Conservation (phyloP, 2,113 vertebrate species). For the Tichodroma muraria region DNA sequence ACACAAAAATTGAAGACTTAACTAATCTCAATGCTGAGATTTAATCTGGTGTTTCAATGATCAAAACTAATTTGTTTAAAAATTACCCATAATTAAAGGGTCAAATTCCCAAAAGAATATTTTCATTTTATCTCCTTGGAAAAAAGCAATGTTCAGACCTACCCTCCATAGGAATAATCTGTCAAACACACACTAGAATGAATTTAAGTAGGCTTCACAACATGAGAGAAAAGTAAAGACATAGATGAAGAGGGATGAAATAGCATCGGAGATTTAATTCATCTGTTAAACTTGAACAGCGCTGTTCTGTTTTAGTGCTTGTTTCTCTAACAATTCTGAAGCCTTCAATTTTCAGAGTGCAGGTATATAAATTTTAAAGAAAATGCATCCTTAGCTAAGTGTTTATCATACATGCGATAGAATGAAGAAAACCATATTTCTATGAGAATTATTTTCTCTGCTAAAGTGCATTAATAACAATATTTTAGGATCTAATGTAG, state of each 20-base stretch:
- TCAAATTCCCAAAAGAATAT: not conserved
- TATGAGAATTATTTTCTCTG: not conserved
- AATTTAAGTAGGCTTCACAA: not conserved
- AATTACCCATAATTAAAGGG: slow-evolving; percentile 18
- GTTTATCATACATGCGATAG: not conserved
- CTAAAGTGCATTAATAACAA: not conserved
- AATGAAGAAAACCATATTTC: not conserved
- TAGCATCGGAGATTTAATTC: not conserved
- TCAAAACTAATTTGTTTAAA: not conserved
- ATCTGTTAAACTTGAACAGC: not conserved
- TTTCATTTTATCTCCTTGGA: not conserved
- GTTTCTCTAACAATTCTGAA: not conserved
- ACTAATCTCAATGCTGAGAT: not conserved
- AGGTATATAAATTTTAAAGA: not conserved
- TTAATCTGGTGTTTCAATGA: not conserved
- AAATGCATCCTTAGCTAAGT: not conserved
- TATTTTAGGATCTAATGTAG: not conserved
- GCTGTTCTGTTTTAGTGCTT: not conserved
- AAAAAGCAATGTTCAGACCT: not conserved
- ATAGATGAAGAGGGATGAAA: not conserved
- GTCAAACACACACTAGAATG: not conserved
- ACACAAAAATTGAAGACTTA: not conserved
- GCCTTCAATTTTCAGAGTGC: not conserved
- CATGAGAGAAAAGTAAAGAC: not conserved
- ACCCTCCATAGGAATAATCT: not conserved